Conservation (phyloP, 2,113 vertebrate genomes). For the Neogobius melanostomus region DNA sequence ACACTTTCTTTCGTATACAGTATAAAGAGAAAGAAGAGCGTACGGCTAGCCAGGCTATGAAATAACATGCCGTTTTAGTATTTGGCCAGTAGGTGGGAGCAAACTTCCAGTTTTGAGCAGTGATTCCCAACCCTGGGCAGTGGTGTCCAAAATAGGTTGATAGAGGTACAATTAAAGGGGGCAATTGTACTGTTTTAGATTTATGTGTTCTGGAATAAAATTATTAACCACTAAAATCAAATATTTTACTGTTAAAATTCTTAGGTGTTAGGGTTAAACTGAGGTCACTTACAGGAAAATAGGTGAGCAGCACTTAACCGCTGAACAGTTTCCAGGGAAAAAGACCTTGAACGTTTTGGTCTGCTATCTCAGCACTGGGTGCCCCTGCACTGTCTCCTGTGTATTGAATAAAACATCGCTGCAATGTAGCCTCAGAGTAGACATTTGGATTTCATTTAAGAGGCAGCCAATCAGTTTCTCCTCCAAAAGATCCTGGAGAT, state of each 20-base stretch:
- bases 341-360: neutral
- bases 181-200: no score
- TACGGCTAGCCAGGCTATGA: neutral
- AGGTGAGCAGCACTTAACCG: no score
- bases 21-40: no score
- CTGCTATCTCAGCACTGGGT: constrained; percentile 17
- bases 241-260: no score
- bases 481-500: neutral
- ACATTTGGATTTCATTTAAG: constrained; percentile 43
- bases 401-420: constrained; percentile 52
- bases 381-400: constrained; percentile 6
- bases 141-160: neutral
- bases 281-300: no score
- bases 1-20: no score
- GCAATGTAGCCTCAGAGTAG: constrained; percentile 5
- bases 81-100: constrained; percentile 53
- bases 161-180: no score
- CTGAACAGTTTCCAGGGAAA: constrained; percentile 1
- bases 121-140: neutral
- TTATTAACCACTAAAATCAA: no score
- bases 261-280: no score
- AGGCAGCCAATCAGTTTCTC: constrained; percentile 6
- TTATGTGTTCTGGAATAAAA: no score
- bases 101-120: constrained; percentile 16
- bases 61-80: constrained; percentile 27